Conservation (phyloP, 2,888 invertebrate species). For the Drosophila kuntzei region DNA sequence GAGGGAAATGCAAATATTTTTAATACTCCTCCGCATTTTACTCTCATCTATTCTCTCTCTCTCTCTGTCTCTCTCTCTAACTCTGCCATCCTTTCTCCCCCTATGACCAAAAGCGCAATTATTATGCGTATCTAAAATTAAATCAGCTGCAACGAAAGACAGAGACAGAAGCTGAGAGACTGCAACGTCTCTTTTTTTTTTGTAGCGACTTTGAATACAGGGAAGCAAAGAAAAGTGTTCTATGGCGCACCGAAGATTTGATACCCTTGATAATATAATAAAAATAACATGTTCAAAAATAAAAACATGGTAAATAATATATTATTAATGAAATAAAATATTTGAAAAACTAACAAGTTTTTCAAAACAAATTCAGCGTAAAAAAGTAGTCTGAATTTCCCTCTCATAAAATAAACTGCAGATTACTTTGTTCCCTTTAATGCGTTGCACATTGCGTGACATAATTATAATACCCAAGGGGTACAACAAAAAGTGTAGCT, state of each 20-base stretch:
- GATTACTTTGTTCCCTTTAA: neutral
- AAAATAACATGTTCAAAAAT: too few relatives aligned
- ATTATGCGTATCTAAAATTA: slow-evolving; percentile 78
- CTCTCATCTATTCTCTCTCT: neutral
- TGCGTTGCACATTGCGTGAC: neutral
- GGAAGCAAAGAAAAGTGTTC: neutral
- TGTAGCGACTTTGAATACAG: too few relatives aligned
- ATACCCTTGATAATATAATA: neutral
- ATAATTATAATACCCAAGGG: neutral
- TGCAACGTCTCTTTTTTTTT: too few relatives aligned
- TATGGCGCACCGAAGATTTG: neutral
- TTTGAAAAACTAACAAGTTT: too few relatives aligned
- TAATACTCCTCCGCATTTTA: slow-evolving; percentile 9
- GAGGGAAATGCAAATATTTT: slow-evolving; percentile 55
- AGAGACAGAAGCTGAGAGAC: slow-evolving; percentile 11
- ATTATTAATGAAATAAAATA: too few relatives aligned
- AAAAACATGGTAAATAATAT: too few relatives aligned
- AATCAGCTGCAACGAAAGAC: slow-evolving; percentile 60
- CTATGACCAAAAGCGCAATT: slow-evolving; percentile 55
- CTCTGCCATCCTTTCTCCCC: neutral
- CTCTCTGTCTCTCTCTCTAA: neutral
- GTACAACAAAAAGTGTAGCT: neutral
- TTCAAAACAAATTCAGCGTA: too few relatives aligned
- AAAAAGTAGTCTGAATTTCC: too few relatives aligned
- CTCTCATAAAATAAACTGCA: neutral